Percentiles rank a stretch among this genome's conserved stretches.
Conservation (phyloP, 1,140 invertebrate genomes). For the Solenopsis fugax region DNA sequence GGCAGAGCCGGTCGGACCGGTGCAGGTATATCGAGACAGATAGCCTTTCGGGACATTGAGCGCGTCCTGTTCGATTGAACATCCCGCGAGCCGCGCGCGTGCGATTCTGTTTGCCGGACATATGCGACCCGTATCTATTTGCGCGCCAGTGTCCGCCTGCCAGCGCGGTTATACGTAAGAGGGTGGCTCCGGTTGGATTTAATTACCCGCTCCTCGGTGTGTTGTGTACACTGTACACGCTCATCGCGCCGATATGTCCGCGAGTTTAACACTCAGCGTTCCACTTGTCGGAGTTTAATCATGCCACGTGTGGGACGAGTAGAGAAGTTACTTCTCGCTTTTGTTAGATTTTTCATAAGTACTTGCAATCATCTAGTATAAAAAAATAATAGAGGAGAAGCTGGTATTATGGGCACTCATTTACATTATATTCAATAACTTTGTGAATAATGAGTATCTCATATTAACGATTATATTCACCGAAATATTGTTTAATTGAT, state of each 20-base stretch:
- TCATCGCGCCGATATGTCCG: not conserved
- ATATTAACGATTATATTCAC: too few relatives aligned
- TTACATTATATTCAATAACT: too few relatives aligned
- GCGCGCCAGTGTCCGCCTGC: conserved; percentile 44
- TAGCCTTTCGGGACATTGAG: conserved; percentile 84
- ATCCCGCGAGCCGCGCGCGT: conserved; percentile 73
- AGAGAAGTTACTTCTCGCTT: not conserved
- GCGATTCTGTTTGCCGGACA: conserved; percentile 80
- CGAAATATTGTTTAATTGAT: too few relatives aligned
- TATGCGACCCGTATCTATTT: conserved; percentile 77
- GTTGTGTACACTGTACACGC: not conserved
- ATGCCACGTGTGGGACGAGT: not conserved
- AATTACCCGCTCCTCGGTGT: conserved; percentile 59
- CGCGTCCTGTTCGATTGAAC: conserved; percentile 82
- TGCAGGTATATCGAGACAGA: conserved; percentile 80
- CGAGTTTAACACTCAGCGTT: not conserved
- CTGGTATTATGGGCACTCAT: too few relatives aligned
- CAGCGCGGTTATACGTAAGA: conserved; percentile 60
- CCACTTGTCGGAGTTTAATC: not conserved
- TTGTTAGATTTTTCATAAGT: not conserved
- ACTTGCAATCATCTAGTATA: not conserved
- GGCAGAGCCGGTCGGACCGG: conserved; percentile 47
- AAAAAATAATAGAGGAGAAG: not conserved
- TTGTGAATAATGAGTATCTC: too few relatives aligned
- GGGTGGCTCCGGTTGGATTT: conserved; percentile 58